Evolutionary conservation across 2,797 vertebrate genomes (phyloP).

Genomic region (Valencia hispanica): DNA sequence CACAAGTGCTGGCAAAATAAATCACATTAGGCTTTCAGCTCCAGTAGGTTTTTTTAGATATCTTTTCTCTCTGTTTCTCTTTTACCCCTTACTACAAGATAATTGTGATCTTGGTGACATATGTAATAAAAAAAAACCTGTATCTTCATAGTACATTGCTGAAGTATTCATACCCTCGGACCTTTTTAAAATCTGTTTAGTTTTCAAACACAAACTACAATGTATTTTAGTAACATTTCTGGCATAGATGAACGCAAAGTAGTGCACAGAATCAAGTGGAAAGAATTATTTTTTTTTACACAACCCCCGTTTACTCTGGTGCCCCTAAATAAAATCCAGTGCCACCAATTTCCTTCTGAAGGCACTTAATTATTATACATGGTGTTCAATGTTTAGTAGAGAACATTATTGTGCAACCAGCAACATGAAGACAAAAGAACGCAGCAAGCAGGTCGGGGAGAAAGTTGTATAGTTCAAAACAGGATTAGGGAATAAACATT

Average conservation of each 20-base stretch:
- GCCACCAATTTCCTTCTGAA: not conserved
- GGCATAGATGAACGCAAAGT: not conserved
- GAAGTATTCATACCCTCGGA: not conserved
- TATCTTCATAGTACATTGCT: not conserved
- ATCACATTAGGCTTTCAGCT: slow-evolving; percentile 13
- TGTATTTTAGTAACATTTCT: not conserved
- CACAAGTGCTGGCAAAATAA: slow-evolving; percentile 36
- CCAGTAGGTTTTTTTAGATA: not conserved
- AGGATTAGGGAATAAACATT: too few species aligned
- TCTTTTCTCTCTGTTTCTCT: too few species aligned
- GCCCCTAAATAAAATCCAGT: not conserved
- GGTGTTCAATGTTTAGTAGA: too few species aligned
- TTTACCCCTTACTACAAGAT: not conserved
- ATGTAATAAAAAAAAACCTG: not conserved
- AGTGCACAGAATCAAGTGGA: not conserved
- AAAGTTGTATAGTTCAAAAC: too few species aligned
- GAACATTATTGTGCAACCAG: not conserved
- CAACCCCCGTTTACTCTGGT: not conserved
- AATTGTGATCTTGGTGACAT: not conserved
- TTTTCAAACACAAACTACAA: not conserved
- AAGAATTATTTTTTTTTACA: not conserved
- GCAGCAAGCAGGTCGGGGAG: too few species aligned
- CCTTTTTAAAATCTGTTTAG: not conserved
- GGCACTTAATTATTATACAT: too few species aligned
- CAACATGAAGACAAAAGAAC: too few species aligned